Evolutionary conservation across 2,113 vertebrate genomes (phyloP).

Genomic region (Petrocephalus microphthalmus): DNA sequence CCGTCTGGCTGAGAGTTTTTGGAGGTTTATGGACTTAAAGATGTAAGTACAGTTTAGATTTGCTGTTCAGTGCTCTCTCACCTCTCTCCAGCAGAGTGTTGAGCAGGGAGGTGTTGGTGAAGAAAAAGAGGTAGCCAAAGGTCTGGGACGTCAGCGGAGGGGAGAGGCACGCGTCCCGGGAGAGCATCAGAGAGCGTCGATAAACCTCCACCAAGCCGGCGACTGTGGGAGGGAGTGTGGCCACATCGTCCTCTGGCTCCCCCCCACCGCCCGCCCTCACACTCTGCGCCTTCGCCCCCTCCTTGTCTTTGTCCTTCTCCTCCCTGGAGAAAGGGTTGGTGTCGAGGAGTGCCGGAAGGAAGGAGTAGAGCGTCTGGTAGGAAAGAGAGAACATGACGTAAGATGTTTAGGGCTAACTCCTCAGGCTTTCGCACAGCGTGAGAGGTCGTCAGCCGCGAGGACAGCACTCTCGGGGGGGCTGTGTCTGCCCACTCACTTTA

Average conservation of each 20-base stretch:
- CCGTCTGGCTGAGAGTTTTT: background rate
- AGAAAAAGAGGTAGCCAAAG: constrained; percentile 90
- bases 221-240: constrained; percentile 68
- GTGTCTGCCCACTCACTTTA: constrained; percentile 59
- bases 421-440: background rate
- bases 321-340: constrained; percentile 77
- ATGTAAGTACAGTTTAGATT: background rate
- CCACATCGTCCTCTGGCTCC: constrained; percentile 58
- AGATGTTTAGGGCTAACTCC: background rate
- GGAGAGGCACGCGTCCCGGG: constrained; percentile 73
- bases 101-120: constrained; percentile 89
- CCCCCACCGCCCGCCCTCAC: constrained; percentile 37
- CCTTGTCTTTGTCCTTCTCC: constrained; percentile 58
- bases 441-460: background rate
- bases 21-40: background rate
- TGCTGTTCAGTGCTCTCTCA: constrained; percentile 38
- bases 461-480: background rate
- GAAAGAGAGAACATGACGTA: constrained; percentile 20
- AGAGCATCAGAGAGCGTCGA: constrained; percentile 73
- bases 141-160: constrained; percentile 85
- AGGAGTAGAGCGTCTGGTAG: constrained; percentile 76
- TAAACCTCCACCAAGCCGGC: constrained; percentile 77
- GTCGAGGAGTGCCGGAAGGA: constrained; percentile 80
- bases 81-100: constrained; percentile 88
- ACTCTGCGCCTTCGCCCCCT: constrained; percentile 31